Base-by-base conservation (phyloP, 1,140 invertebrate species). In the Antheraea mylitta region DNA sequence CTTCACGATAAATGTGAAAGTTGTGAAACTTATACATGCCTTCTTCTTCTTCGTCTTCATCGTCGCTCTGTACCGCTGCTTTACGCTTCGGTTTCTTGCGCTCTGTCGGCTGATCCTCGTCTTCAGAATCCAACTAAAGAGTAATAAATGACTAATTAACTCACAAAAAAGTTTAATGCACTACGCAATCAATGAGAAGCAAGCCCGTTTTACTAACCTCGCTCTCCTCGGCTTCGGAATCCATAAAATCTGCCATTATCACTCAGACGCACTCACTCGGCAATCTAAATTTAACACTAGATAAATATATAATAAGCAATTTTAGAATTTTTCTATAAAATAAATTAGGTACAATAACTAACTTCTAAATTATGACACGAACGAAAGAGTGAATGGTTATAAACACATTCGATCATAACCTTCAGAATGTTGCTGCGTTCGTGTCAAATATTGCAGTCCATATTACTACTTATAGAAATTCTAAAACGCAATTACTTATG, bases 221-320 rank as follows among this genome's bases (percentile, higher is more conserved):
- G 85, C 95, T 96, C 87, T 97, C 96, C 80, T 97, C 96, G 3
- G 96, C 96, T 88, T 97, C 96, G 0, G 95, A 96, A 73, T 97
- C 96, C 63, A 97, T 86, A 89, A 97, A 97, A 86, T 97, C 96
- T 45, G 96, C 94, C 96, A 96, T 96, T 59, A 68, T 81, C 63
- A 73, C 48, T 68, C 58, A 65, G 67, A 58, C 67, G 67, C 30
- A 66, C 16, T n/a, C 6, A 66, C 45, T 53, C 30, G 18, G 19
- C 58, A 30, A 58, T 37, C 65, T 59, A 66, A 61, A 61, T 30
- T 30, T 13, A 16, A 30, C 7, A 36, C 60, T 61, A 61, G 30
- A 10, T 53, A 16, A 53, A 16, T 16, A 0, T 13, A 53, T 53
- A 53, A 53, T 13, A 53, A 2, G 6, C 16, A 53, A 53, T 53